Evolutionary conservation across 1,140 invertebrate genomes (phyloP), one percentile per base, ranked within the genome.

Genomic region (Brachionus calyciflorus): DNA sequence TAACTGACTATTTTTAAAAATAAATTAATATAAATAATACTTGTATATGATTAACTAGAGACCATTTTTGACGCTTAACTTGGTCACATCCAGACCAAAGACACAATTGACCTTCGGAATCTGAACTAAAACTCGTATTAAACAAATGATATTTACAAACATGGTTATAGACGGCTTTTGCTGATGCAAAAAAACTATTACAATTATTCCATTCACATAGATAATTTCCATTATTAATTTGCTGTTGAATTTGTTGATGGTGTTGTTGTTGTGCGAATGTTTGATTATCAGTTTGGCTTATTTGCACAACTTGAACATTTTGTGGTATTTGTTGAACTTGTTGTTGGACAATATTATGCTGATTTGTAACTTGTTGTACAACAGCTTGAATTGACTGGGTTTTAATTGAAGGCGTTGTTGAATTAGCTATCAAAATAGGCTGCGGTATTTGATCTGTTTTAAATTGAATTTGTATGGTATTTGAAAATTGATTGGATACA

Each of bases 41-140:
- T 81, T 82, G 83, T 76, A 84, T 68, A 80, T 85, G 84, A 44
- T 82, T 82, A 9, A 84, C 80, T 24, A 85, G 77, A 28, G 84
- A 84, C 83, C 83, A 85, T 63, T 81, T 79, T 77, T 83, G 82
- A 17, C 83, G 78, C 46, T 80, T 73, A 6, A 85, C 76, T 40
- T 79, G 79, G 78, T 86, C 85, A 84, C 83, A 86, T 48, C 82
- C 82, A 49, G 80, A 79, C 83, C 84, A 85, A 65, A 80, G 77
- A 78, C 84, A 85, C 1, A 82, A 69, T 19, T 41, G 49, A 6
- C 81, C 80, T 46, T 83, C 83, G 28, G 76, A 65, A 55, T 80
- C 77, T 7, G 68, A 17, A 37, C 5, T 51, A 1, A 40, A 4
- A 24, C 49, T 9, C 12, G 78, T 79, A 24, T 7, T 26, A 1